phyloP scores from a whole-genome alignment of 2,113 vertebrate species.

The Egretta garzetta region DNA sequence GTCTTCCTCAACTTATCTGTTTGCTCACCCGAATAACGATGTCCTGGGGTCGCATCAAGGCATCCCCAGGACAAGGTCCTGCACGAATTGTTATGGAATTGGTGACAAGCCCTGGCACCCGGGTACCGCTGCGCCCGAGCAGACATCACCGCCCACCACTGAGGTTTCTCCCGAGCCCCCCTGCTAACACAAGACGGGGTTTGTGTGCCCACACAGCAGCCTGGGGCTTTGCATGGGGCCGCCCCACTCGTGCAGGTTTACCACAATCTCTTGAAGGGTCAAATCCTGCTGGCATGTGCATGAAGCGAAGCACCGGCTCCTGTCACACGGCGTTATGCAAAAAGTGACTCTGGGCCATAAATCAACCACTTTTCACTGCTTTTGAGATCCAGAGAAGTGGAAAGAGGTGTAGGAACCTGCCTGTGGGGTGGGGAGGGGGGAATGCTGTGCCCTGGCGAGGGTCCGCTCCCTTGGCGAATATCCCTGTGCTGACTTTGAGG shows the following conservation, averaged over 20 bases:
- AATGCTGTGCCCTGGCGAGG: not conserved
- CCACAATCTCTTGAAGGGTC: rapidly evolving
- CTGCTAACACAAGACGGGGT: rapidly evolving
- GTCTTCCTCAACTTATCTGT: rapidly evolving
- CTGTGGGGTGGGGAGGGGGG: not conserved
- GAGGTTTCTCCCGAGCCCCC: not conserved
- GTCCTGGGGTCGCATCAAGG: rapidly evolving
- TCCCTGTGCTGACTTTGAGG: not conserved
- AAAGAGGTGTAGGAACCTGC: rapidly evolving
- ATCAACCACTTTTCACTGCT: not conserved
- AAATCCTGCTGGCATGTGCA: rapidly evolving
- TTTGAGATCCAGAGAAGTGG: not conserved
- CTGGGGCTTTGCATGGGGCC: not conserved
- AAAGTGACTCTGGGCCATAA: rapidly evolving
- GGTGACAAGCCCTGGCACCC: rapidly evolving
- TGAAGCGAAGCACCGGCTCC: not conserved
- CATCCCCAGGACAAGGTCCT: not conserved
- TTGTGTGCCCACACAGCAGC: rapidly evolving
- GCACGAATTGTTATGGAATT: not conserved
- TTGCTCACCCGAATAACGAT: rapidly evolving
- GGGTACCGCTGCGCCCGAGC: not conserved
- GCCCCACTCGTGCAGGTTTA: not conserved
- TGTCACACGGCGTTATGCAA: rapidly evolving
- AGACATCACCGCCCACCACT: not conserved
- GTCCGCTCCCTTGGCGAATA: rapidly evolving